A percentile compares a stretch with the other conserved stretches of the same genome.
Conservation (phyloP, 1,140 invertebrate species). For the Notospermus geniculatus region DNA sequence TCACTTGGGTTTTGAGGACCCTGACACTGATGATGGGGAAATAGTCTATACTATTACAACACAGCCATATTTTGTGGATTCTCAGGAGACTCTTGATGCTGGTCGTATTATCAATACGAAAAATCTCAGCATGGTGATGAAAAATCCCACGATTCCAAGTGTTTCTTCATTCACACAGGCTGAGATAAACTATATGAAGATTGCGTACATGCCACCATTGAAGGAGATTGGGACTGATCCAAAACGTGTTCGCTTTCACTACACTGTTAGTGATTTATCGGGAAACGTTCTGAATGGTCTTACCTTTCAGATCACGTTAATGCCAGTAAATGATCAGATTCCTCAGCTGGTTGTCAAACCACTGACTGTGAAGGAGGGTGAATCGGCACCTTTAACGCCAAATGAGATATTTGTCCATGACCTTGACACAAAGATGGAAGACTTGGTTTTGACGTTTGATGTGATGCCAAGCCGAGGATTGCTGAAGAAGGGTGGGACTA, state of each 20-base stretch:
- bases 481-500: constrained; percentile 45
- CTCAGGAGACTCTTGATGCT: constrained; percentile 44
- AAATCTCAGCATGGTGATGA: constrained; percentile 41
- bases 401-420: constrained; percentile 51
- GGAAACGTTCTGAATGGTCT: constrained; percentile 53
- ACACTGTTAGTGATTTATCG: constrained; percentile 51
- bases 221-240: constrained; percentile 55
- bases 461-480: constrained; percentile 48
- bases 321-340: constrained; percentile 51
- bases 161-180: constrained; percentile 50
- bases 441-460: constrained; percentile 49
- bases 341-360: constrained; percentile 48
- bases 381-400: constrained; percentile 42
- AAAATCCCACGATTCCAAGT: constrained; percentile 30
- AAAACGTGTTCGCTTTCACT: constrained; percentile 50
- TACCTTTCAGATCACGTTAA: constrained; percentile 53
- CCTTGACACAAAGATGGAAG: constrained; percentile 46
- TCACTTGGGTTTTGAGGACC: constrained; percentile 52
- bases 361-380: constrained; percentile 52
- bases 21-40: constrained; percentile 45
- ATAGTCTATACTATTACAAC: constrained; percentile 49
- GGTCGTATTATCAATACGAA: constrained; percentile 52
- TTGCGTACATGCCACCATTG: constrained; percentile 56
- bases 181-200: constrained; percentile 53
- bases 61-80: constrained; percentile 50